Evolutionary conservation across 2,797 vertebrate species (phyloP).

Genomic region (Sciaenops ocellatus): DNA sequence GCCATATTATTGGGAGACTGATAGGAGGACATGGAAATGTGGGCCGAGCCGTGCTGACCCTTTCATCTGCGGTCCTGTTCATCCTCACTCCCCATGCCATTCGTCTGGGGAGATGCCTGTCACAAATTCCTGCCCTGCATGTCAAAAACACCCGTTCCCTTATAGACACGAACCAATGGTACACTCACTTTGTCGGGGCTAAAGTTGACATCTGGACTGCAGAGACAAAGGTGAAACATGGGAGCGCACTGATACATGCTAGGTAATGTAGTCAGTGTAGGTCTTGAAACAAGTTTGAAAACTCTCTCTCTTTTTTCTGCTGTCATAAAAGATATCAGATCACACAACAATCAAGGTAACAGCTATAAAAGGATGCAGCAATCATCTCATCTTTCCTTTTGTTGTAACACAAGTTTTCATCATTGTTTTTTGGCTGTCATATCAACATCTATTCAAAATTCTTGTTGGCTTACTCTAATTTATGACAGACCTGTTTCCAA

Average conservation of each 20-base stretch:
- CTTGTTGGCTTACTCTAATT: slow-evolving; percentile 15
- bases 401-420: slow-evolving; percentile 33
- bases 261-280: slow-evolving; percentile 8
- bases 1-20: slow-evolving; percentile 25
- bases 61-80: slow-evolving; percentile 72
- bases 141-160: slow-evolving; percentile 70
- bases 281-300: slow-evolving; percentile 40
- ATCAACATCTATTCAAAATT: slow-evolving; percentile 27
- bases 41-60: not conserved
- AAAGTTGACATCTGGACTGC: slow-evolving; percentile 56
- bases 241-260: slow-evolving; percentile 20
- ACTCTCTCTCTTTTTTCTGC: not conserved
- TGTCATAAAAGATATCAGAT: slow-evolving; percentile 35
- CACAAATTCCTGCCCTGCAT: slow-evolving; percentile 56
- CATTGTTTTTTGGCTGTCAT: slow-evolving; percentile 34
- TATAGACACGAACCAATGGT: slow-evolving; percentile 53
- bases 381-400: slow-evolving; percentile 32
- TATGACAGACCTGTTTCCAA: slow-evolving; percentile 36
- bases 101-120: slow-evolving; percentile 61
- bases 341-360: slow-evolving; percentile 15
- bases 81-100: slow-evolving; percentile 55
- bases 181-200: slow-evolving; percentile 48
- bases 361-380: slow-evolving; percentile 1
- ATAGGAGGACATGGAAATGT: slow-evolving; percentile 46
- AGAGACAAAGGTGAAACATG: slow-evolving; percentile 48